Conservation (phyloP, 2,888 invertebrate genomes). For the Drosophila crucigera region DNA sequence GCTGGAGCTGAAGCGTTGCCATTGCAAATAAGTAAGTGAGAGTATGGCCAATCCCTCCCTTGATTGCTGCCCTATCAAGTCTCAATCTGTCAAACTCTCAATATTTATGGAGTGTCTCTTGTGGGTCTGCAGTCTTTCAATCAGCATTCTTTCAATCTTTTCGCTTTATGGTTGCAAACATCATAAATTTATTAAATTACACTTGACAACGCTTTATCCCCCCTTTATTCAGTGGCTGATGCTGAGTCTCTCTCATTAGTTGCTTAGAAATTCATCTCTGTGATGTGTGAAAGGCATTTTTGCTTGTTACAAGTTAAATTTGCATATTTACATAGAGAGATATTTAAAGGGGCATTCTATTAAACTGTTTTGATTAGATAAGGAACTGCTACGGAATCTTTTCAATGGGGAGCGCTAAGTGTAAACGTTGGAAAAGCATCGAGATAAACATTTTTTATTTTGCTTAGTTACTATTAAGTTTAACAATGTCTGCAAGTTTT, state of each 20-base stretch:
- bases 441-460: not conserved
- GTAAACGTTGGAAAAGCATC: not conserved
- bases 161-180: slow-evolving; percentile 58
- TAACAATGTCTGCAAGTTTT: not conserved
- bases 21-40: slow-evolving; percentile 51
- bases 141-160: slow-evolving; percentile 45
- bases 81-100: slow-evolving; percentile 2
- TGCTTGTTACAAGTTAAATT: not conserved
- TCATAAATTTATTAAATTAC: slow-evolving; percentile 73
- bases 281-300: not conserved
- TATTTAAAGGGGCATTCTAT: not conserved
- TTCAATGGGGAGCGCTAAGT: not conserved
- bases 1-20: slow-evolving; percentile 27
- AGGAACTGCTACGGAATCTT: not conserved
- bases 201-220: slow-evolving; percentile 38
- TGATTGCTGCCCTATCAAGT: slow-evolving; percentile 17
- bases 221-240: not conserved
- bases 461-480: not conserved
- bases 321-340: not conserved
- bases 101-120: slow-evolving; percentile 20
- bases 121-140: slow-evolving; percentile 2
- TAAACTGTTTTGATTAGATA: slow-evolving; percentile 30
- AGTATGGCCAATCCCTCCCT: slow-evolving; percentile 1
- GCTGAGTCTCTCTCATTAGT: slow-evolving; percentile 22
- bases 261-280: slow-evolving; percentile 30